phyloP scores from a whole-genome alignment of 1,140 invertebrate genomes.

The Aricia agestis region DNA sequence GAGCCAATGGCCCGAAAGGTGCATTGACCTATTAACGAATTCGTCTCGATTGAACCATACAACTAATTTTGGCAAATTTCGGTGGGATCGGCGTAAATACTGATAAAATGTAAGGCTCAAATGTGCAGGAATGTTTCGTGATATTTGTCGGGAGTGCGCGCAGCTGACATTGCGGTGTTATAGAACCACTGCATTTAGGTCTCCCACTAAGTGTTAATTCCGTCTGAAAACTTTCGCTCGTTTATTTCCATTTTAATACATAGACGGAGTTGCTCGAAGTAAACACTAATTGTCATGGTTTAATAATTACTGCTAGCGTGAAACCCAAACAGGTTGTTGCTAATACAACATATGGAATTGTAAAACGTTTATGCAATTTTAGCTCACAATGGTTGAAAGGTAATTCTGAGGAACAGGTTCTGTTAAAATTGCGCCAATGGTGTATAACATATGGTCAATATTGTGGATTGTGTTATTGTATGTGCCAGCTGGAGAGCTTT shows the following conservation, averaged over 20 bases:
- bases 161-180: slow-evolving; percentile 57
- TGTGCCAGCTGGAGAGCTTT: slow-evolving; percentile 12
- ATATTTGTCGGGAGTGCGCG: slow-evolving; percentile 35
- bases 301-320: slow-evolving; percentile 52
- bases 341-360: slow-evolving; percentile 65
- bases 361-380: slow-evolving; percentile 68
- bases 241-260: slow-evolving; percentile 65
- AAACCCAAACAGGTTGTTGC: slow-evolving; percentile 64
- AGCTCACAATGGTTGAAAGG: slow-evolving; percentile 56
- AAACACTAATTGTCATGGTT: slow-evolving; percentile 58
- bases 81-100: neutral
- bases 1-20: slow-evolving; percentile 57
- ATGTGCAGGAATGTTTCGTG: neutral
- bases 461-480: slow-evolving; percentile 32
- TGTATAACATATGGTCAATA: slow-evolving; percentile 43
- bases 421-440: slow-evolving; percentile 41
- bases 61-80: neutral
- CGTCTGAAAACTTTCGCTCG: slow-evolving; percentile 67
- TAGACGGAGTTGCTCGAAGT: slow-evolving; percentile 55
- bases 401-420: slow-evolving; percentile 55
- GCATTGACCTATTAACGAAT: slow-evolving; percentile 71
- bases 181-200: slow-evolving; percentile 46
- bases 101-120: neutral
- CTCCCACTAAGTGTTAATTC: slow-evolving; percentile 74
- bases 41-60: slow-evolving; percentile 35